Evolutionary conservation across 2,113 vertebrate genomes (phyloP), one percentile per base, ranked within the genome.

Genomic region (Siphamia tubifer): DNA sequence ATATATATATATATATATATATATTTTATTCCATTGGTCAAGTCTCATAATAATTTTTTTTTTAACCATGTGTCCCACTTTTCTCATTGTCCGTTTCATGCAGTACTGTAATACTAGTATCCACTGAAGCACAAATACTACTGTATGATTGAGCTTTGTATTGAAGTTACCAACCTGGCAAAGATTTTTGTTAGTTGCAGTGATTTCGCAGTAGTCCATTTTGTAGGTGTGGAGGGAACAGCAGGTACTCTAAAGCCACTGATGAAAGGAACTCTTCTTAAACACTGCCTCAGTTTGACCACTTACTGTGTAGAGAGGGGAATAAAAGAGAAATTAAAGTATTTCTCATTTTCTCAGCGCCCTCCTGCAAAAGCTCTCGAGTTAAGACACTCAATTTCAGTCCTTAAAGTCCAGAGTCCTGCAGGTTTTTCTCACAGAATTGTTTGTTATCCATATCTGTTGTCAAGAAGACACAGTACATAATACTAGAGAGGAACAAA

Each of bases 331-430:
- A 35, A 58, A 67, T 65, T 45, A 54, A 65, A 63, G 12, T 3
- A 24, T 83, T 53, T 56, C 23, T 72, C 23, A 68, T 74, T 64
- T 63, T 64, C 27, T 43, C 52, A 47, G 19, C 11, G 19, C 11
- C 42, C 34, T 42, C n/a, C 44, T 39, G 20, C 25, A 45, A 61
- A 45, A 23, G 31, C 34, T 53, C 35, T 63, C 35, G 40, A 35
- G 25, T 71, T 48, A 20, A 28, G 11, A 4, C 7, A n/a, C 30
- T 57, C 20, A 30, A 23, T 35, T 57, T 17, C 19, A 32, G 31
- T 38, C 36, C 30, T 68, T 24, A 12, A 54, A 20, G 67, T 64
- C 9, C 15, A 40, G 30, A 58, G 30, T 63, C 56, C 25, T 48
- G 70, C 40, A 47, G 63, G 15, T 52, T 51, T 56, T 25, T 38